Conservation (phyloP, 2,113 vertebrate genomes). For the Heterotis niloticus region DNA sequence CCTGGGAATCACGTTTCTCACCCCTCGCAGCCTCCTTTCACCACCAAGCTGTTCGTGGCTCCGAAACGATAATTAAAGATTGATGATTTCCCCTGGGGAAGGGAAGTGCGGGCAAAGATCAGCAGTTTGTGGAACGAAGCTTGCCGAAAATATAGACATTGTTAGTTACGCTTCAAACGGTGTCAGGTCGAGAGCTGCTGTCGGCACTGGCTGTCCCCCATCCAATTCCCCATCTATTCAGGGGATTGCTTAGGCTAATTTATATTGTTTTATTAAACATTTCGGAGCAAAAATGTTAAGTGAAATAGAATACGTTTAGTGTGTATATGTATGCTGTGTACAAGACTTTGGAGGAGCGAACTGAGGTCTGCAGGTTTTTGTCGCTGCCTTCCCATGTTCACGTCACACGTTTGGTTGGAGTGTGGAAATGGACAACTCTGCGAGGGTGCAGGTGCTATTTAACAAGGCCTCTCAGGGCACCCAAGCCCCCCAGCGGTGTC, state of each 20-base stretch:
- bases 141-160: conserved; percentile 41
- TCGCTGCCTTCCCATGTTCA: background rate
- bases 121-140: conserved; percentile 37
- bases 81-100: conserved; percentile 44
- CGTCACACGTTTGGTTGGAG: background rate
- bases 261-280: background rate
- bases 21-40: conserved; percentile 23
- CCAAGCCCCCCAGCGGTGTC: conserved; percentile 46
- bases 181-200: conserved; percentile 42
- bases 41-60: conserved; percentile 30
- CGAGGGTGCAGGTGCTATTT: background rate
- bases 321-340: no score
- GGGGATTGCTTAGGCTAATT: background rate
- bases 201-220: conserved; percentile 29
- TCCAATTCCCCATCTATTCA: conserved; percentile 28
- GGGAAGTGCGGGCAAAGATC: conserved; percentile 35
- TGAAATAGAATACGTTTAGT: no score
- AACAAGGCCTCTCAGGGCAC: background rate
- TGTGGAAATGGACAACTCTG: background rate
- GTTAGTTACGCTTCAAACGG: conserved; percentile 50
- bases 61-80: conserved; percentile 52
- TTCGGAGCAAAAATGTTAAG: no score
- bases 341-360: background rate
- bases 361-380: background rate
- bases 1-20: background rate